Percentiles rank a stretch among this genome's conserved stretches.
Conservation (phyloP, 1,140 invertebrate species). For the Homalodisca vitripennis region DNA sequence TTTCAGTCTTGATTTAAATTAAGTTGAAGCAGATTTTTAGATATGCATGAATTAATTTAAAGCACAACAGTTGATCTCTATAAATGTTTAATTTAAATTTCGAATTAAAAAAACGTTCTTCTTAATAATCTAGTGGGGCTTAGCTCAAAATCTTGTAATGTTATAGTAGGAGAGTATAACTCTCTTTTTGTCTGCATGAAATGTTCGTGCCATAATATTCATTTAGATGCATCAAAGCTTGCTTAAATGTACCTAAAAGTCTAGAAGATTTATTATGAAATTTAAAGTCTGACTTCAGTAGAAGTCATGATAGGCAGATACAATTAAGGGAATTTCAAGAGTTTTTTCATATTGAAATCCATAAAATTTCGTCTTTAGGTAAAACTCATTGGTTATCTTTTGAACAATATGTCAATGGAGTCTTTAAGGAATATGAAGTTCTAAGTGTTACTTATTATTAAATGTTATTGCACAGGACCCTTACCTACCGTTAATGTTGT, state of each 20-base stretch:
- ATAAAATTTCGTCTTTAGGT: conserved; percentile 45
- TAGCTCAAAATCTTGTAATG: no score
- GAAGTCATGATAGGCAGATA: conserved; percentile 42
- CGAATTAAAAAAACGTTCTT: no score
- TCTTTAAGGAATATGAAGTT: conserved; percentile 45
- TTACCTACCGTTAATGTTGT: no score
- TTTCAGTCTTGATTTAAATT: no score
- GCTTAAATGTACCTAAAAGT: conserved; percentile 41
- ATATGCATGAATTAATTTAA: no score
- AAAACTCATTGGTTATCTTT: conserved; percentile 47
- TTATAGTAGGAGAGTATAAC: no score
- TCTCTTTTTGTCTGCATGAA: conserved; percentile 44
- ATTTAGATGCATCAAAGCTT: conserved; percentile 43
- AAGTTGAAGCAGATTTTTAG: no score
- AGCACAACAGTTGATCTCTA: no score
- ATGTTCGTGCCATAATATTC: conserved; percentile 46
- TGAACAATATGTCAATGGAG: conserved; percentile 44
- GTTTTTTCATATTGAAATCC: conserved; percentile 43
- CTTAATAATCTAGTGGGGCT: no score
- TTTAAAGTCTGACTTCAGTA: conserved; percentile 45
- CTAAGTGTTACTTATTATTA: no score
- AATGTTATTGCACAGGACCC: no score
- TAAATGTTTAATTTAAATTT: no score
- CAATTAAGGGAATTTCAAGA: conserved; percentile 46
- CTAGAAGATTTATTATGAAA: conserved; percentile 43